Conservation (phyloP, 2,888 invertebrate species). For the Xylota sylvarum region DNA sequence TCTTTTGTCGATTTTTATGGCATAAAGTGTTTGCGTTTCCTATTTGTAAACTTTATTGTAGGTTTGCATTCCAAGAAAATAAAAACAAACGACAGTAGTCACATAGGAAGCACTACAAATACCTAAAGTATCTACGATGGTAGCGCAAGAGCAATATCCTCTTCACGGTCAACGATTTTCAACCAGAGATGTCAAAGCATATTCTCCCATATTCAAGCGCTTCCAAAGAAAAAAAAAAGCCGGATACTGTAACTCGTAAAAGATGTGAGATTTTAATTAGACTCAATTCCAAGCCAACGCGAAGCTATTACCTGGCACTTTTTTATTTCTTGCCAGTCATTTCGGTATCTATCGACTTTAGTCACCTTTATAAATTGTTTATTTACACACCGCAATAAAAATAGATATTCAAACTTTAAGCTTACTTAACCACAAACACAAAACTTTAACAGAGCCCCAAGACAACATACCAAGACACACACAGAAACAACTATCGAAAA, state of each 20-base stretch:
- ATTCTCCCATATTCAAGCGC: background rate
- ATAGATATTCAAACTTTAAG: background rate
- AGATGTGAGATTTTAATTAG: background rate
- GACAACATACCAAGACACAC: conserved; percentile 4
- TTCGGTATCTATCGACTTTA: background rate
- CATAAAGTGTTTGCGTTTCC: background rate
- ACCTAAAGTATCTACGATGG: too few relatives aligned
- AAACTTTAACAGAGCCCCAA: background rate
- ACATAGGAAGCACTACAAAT: too few relatives aligned
- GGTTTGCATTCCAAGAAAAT: too few relatives aligned
- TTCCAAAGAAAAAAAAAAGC: background rate
- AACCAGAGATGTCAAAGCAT: background rate
- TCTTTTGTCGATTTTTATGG: too few relatives aligned
- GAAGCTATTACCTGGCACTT: background rate
- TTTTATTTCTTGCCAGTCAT: conserved; percentile 1
- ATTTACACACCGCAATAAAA: background rate
- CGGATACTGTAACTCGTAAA: background rate
- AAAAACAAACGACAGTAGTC: too few relatives aligned
- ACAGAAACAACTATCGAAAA: conserved; percentile 11
- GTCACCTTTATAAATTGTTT: conserved; percentile 1
- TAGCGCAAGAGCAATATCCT: background rate
- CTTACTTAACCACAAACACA: too few relatives aligned
- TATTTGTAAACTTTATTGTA: background rate
- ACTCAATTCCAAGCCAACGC: background rate
- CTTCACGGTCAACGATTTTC: background rate